Conservation (phyloP, 35 echinoderm and acorn worm genomes). For the Strongylocentrotus purpuratus region DNA sequence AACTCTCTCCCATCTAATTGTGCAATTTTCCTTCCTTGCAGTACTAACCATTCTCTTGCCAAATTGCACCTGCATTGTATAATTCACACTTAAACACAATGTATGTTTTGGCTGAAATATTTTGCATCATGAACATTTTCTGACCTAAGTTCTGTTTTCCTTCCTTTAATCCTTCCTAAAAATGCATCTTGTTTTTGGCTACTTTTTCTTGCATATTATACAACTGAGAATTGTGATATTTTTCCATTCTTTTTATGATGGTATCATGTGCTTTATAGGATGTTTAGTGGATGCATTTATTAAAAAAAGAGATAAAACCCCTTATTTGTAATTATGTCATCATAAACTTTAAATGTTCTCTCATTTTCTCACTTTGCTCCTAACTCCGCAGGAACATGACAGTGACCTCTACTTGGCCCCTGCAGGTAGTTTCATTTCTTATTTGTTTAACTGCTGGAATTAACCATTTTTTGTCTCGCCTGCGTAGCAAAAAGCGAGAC, state of each 20-base stretch:
- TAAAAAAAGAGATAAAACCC: neutral
- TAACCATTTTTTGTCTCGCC: too few species aligned
- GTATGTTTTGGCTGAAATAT: too few species aligned
- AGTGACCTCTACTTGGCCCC: neutral
- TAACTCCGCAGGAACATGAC: neutral
- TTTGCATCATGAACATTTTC: too few species aligned
- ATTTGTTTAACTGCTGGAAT: too few species aligned
- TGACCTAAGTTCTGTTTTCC: too few species aligned
- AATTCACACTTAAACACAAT: too few species aligned
- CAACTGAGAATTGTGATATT: neutral
- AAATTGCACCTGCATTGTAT: neutral
- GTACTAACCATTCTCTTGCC: neutral
- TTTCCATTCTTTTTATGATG: neutral
- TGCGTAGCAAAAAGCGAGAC: too few species aligned
- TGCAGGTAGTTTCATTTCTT: neutral
- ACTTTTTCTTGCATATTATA: neutral
- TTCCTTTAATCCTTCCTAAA: neutral
- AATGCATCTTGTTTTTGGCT: neutral
- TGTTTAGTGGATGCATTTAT: neutral
- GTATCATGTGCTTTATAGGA: neutral
- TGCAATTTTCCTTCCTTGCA: neutral
- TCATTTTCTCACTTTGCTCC: neutral
- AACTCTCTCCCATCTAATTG: neutral
- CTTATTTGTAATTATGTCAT: neutral
- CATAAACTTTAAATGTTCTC: neutral